Conservation (phyloP, 2,113 vertebrate genomes). For the Leucopsar rothschildi region DNA sequence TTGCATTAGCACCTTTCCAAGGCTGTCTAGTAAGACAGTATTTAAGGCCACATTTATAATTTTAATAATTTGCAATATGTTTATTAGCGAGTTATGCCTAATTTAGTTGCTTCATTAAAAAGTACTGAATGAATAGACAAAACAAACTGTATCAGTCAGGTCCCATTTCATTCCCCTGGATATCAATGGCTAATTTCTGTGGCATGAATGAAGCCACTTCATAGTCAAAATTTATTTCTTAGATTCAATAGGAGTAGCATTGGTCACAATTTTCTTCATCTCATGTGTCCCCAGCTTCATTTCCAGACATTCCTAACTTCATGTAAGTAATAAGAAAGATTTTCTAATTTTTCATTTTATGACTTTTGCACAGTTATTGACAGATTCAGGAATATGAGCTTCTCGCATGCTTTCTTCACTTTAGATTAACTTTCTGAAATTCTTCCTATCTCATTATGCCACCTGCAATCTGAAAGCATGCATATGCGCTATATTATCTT, state of each 20-base stretch:
- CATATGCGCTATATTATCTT: neutral
- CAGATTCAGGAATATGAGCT: constrained; percentile 2
- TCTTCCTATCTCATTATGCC: neutral
- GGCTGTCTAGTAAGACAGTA: constrained; percentile 48
- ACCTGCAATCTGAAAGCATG: neutral
- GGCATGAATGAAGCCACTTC: neutral
- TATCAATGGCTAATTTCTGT: neutral
- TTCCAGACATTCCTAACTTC: constrained; percentile 40
- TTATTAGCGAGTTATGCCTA: constrained; percentile 67
- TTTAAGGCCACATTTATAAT: constrained; percentile 64
- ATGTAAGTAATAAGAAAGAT: constrained; percentile 31
- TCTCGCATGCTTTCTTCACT: neutral
- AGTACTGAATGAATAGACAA: constrained; percentile 66
- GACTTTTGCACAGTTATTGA: neutral
- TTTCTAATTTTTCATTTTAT: constrained; percentile 26
- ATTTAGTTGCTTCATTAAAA: constrained; percentile 73
- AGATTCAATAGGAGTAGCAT: neutral
- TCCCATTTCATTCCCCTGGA: neutral
- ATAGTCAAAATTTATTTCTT: neutral
- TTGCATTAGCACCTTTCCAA: constrained; percentile 51
- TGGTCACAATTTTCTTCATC: constrained; percentile 45
- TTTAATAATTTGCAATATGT: constrained; percentile 69
- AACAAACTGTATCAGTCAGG: constrained; percentile 58
- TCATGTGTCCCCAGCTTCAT: constrained; percentile 52
- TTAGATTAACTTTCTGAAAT: neutral